These are phyloP conservation scores for Callipepla californica DNA, from an alignment of 2,113 vertebrate species.

Conservation along the genomic window DNA sequence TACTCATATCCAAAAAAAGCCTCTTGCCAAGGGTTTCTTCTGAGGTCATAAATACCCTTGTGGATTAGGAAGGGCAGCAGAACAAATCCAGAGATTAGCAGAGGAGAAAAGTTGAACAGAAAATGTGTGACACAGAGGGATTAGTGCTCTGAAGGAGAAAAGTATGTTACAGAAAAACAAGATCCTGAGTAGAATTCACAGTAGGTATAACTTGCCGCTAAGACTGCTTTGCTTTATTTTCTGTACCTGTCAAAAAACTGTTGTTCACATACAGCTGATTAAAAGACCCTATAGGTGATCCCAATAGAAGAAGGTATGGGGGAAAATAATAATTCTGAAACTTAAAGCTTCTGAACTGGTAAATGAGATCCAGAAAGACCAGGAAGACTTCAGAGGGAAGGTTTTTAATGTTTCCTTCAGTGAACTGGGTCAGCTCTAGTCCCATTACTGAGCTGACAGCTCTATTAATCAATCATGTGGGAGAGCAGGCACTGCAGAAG, in stretches of 20 bases:
- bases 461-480: neutral
- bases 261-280: neutral
- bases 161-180: slow-evolving; percentile 25
- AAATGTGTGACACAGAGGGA: slow-evolving; percentile 34
- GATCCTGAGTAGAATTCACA: neutral
- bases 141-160: slow-evolving; percentile 9
- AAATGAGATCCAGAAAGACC: neutral
- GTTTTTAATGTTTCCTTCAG: neutral
- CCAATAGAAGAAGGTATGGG: neutral
- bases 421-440: neutral
- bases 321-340: neutral
- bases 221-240: neutral
- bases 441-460: neutral
- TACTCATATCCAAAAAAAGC: slow-evolving; percentile 36
- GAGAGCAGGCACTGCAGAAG: neutral
- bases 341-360: neutral
- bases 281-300: neutral
- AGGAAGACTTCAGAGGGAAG: neutral
- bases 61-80: slow-evolving; percentile 52
- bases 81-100: slow-evolving; percentile 65
- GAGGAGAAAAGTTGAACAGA: slow-evolving; percentile 49
- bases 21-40: slow-evolving; percentile 34
- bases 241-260: neutral
- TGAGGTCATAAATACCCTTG: slow-evolving; percentile 28
- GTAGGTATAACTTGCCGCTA: neutral